Percentiles rank a stretch among this genome's conserved stretches.
These are phyloP conservation scores for Ictidomys tridecemlineatus DNA, from an alignment of 2,113 vertebrate species.

Conservation along the genomic window DNA sequence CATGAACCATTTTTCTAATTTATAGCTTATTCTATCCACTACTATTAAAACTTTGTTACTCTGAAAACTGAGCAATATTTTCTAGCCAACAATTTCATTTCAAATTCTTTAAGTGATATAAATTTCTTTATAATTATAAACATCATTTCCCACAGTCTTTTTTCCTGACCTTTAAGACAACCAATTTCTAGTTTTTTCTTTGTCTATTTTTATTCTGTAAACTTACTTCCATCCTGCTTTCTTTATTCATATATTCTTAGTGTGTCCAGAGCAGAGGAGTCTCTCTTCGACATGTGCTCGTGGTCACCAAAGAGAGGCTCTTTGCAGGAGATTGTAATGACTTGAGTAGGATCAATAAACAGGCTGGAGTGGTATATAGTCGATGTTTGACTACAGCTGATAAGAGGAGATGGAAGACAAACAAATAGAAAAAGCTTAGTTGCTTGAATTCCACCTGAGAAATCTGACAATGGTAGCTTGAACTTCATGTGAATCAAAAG, in stretches of 20 bases:
- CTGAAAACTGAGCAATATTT: neutral
- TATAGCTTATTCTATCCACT: neutral
- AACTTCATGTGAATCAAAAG: conserved; percentile 23
- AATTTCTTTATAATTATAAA: neutral
- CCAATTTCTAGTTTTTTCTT: neutral
- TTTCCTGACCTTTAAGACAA: conserved; percentile 5
- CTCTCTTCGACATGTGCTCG: neutral
- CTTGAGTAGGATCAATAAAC: neutral
- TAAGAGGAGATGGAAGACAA: conserved; percentile 41
- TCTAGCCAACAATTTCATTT: neutral
- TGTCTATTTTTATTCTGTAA: neutral
- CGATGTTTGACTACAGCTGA: neutral
- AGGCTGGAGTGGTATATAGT: neutral
- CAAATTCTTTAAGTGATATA: neutral
- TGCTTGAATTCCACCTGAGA: neutral
- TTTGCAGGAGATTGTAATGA: neutral
- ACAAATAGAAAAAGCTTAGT: conserved; percentile 38
- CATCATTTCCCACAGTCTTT: neutral
- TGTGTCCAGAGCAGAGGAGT: neutral
- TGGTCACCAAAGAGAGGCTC: neutral
- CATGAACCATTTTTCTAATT: neutral
- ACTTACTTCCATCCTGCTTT: neutral
- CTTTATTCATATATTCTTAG: neutral
- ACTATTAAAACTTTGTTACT: neutral
- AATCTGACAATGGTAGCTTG: conserved; percentile 26